A percentile compares a stretch with the other conserved stretches of the same genome.
phyloP scores from a whole-genome alignment of 2,113 vertebrate genomes.

The Lota lota region DNA sequence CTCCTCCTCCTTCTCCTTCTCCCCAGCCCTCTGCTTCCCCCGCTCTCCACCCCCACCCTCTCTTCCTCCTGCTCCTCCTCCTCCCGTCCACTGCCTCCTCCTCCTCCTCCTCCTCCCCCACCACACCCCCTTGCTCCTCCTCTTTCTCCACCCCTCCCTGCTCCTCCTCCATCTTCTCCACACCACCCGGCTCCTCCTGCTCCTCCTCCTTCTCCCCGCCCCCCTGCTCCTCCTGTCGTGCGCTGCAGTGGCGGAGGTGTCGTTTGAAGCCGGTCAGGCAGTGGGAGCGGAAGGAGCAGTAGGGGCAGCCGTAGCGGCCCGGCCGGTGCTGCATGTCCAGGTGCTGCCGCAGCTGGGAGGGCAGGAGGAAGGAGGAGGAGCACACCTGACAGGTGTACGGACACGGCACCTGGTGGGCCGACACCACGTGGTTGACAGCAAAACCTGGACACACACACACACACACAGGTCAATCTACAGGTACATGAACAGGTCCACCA shows the following conservation, averaged over 20 bases:
- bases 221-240: constrained; percentile 28
- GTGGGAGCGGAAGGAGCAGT: constrained; percentile 60
- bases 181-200: neutral
- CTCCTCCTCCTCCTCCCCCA: neutral
- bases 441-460: constrained; percentile 38
- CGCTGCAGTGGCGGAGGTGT: constrained; percentile 62
- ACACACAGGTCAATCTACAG: no score
- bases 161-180: neutral
- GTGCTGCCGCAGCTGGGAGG: constrained; percentile 58
- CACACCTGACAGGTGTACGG: constrained; percentile 48
- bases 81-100: constrained; percentile 3
- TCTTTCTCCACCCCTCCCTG: neutral
- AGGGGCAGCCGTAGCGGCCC: constrained; percentile 61
- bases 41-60: neutral
- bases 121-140: neutral
- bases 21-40: no score
- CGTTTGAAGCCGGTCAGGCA: constrained; percentile 49
- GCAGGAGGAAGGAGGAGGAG: constrained; percentile 50
- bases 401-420: constrained; percentile 44
- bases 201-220: neutral
- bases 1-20: no score
- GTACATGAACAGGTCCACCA: no score
- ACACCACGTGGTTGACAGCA: constrained; percentile 54
- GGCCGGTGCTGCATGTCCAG: constrained; percentile 39
- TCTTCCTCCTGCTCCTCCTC: neutral